Conservation (phyloP, 2,797 vertebrate species). For the Sebastes taczanowskii region DNA sequence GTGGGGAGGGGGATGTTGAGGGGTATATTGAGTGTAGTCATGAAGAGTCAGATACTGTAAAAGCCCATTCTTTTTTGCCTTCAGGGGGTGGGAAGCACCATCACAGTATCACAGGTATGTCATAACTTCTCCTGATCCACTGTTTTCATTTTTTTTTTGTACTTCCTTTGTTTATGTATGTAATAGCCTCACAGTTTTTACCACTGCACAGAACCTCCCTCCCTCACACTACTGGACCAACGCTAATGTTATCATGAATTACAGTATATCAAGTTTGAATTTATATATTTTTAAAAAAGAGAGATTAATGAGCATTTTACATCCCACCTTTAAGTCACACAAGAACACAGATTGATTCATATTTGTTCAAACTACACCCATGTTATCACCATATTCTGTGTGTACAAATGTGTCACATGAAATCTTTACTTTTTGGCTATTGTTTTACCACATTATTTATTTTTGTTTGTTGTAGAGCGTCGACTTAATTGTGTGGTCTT, state of each 20-base stretch:
- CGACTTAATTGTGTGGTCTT: conserved; percentile 59
- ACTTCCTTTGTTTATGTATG: conserved; percentile 78
- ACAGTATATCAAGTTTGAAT: conserved; percentile 33
- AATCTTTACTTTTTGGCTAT: conserved; percentile 57
- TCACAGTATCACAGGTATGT: conserved; percentile 92
- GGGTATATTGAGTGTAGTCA: conserved; percentile 83
- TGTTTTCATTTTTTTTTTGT: conserved; percentile 77
- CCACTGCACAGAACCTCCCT: conserved; percentile 73
- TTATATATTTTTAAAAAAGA: conserved; percentile 16
- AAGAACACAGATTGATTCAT: conserved; percentile 53
- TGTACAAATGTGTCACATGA: conserved; percentile 77
- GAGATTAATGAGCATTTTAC: conserved; percentile 48
- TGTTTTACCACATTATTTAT: conserved; percentile 47
- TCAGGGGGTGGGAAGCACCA: conserved; percentile 91
- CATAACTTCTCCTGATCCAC: conserved; percentile 87
- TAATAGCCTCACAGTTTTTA: conserved; percentile 75
- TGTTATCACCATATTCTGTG: conserved; percentile 74
- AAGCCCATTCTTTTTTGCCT: conserved; percentile 91
- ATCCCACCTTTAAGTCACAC: conserved; percentile 62
- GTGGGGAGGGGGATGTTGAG: conserved; percentile 83
- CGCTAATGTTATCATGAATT: conserved; percentile 68
- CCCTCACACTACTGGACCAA: conserved; percentile 61
- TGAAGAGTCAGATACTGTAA: conserved; percentile 89
- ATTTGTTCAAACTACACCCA: conserved; percentile 56
- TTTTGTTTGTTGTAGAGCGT: conserved; percentile 66